Conservation (phyloP, 2,113 vertebrate genomes). For the Rattus rattus region DNA sequence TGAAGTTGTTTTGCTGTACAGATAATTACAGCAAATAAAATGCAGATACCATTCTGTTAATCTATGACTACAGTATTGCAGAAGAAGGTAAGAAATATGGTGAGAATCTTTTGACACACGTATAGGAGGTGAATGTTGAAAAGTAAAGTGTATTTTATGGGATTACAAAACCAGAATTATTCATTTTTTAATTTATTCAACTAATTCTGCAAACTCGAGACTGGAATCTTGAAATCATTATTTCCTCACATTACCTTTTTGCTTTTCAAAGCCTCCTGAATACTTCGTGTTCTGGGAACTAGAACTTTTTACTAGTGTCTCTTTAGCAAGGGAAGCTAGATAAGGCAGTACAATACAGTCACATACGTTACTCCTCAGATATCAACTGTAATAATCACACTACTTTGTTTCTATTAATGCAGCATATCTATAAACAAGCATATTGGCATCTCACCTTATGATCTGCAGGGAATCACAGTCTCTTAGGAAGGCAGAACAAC, state of each 20-base stretch:
- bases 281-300: not conserved
- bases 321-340: not conserved
- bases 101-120: not conserved
- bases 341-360: too few species aligned
- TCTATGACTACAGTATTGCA: not conserved
- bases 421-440: not conserved
- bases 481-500: not conserved
- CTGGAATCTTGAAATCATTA: not conserved
- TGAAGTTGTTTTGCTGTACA: not conserved
- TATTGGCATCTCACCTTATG: not conserved
- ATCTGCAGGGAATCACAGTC: not conserved
- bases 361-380: not conserved
- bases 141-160: not conserved
- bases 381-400: not conserved
- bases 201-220: not conserved
- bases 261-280: not conserved
- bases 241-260: not conserved
- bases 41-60: not conserved
- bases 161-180: not conserved
- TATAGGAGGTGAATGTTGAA: not conserved
- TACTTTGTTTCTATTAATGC: not conserved
- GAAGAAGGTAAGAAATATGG: not conserved
- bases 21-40: not conserved
- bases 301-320: not conserved
- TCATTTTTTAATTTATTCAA: not conserved